Percentiles rank a stretch among this genome's conserved stretches.
These are phyloP conservation scores for Adelges cooleyi DNA, from an alignment of 1,140 invertebrate genomes.

Conservation along the genomic window DNA sequence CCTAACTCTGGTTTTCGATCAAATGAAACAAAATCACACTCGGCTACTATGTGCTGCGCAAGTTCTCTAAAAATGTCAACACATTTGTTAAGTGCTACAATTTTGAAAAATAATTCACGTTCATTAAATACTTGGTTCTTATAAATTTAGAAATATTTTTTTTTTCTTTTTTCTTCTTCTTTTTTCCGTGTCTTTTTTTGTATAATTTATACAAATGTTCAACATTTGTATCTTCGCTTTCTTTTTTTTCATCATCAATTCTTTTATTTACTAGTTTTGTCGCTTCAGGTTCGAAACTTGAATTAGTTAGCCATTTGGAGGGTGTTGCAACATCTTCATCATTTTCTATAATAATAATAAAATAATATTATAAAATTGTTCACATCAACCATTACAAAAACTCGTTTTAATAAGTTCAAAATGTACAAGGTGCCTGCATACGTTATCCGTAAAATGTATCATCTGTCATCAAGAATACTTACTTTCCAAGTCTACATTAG, in stretches of 20 bases:
- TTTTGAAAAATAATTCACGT: too few species aligned
- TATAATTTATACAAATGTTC: neutral
- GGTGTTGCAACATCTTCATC: neutral
- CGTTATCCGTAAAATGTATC: too few species aligned
- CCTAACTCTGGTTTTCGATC: constrained; percentile 12
- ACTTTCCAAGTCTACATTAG: too few species aligned
- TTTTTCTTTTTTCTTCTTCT: constrained; percentile 13
- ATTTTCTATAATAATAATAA: neutral
- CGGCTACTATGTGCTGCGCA: neutral
- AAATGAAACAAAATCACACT: constrained; percentile 3
- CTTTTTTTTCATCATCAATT: neutral
- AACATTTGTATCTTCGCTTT: neutral
- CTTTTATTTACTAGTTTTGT: neutral
- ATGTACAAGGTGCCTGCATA: too few species aligned
- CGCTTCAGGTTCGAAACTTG: constrained; percentile 12
- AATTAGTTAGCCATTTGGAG: constrained; percentile 16
- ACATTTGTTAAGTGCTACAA: too few species aligned
- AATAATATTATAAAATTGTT: neutral
- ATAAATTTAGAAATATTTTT: neutral
- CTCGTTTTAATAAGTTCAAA: too few species aligned
- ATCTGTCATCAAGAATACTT: too few species aligned
- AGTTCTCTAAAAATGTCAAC: neutral
- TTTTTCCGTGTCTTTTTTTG: constrained; percentile 13
- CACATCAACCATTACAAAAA: too few species aligned
- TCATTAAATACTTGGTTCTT: neutral